Evolutionary conservation across 2,888 invertebrate genomes (phyloP), one percentile per base, ranked within the genome.

Genomic region (Fragum fragum): DNA sequence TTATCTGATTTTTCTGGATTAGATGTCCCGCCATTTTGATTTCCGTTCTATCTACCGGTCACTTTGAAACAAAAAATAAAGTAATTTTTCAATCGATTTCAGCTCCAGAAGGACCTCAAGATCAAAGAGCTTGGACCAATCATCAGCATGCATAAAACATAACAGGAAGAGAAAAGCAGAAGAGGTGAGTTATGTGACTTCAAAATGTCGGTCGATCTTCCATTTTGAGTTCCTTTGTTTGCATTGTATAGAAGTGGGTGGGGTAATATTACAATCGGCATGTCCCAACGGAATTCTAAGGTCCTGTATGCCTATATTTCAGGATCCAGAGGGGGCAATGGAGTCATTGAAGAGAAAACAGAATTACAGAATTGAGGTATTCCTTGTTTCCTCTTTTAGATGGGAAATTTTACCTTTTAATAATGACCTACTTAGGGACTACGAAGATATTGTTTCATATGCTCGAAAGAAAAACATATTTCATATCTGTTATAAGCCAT

Each of bases 341-440:
- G 88, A 83, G 63, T 86, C 87, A 39, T 79, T 47, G 28, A 90
- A 91, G 77, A 82, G 90, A 81, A 87, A 87, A 70, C 89, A 89
- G 72, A 90, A 92, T 61, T 91, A 90, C 75, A 87, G 89, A 77
- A 92, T 93, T 73, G 91, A 93, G 89, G 93, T 93, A 87, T 78
- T 6, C 14, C 21, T 29, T 42, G 16, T n/a, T 36, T 68, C 39
- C 2, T 16, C 5, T 6, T 14, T 42, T 9, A 42, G 47, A 7
- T 69, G 7, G 7, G 28, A 36, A 36, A 36, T 6, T 36, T 36
- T 3, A 36, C 28, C 28, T 3, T 26, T 52, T 2, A 52, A 21
- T 6, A 21, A 1, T 71, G 71, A 71, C 71, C 71, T 55, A 71
- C 28, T 71, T 71, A 28, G 23, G 26, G 21, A 57, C n/a, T 53